Conservation (phyloP, 2,113 vertebrate species). For the Clarias macrocephalus region DNA sequence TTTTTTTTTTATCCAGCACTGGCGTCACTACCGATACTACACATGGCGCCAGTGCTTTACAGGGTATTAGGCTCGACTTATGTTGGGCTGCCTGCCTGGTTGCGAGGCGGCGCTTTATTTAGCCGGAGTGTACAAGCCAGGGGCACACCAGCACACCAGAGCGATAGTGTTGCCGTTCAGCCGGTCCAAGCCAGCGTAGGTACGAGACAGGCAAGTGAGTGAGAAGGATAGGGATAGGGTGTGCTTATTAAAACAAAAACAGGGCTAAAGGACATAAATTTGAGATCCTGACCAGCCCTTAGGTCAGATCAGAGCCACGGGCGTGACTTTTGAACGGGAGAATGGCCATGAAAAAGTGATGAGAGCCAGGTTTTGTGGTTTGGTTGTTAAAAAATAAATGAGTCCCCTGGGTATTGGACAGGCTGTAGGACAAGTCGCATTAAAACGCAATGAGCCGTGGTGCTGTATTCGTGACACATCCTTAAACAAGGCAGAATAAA, state of each 20-base stretch:
- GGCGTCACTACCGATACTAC: slow-evolving; percentile 54
- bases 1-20: slow-evolving; percentile 56
- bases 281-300: neutral
- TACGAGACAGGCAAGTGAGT: slow-evolving; percentile 6
- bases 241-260: slow-evolving; percentile 35
- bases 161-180: slow-evolving; percentile 13
- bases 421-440: slow-evolving; percentile 29
- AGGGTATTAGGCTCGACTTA: neutral
- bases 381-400: slow-evolving; percentile 17
- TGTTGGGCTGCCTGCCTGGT: slow-evolving; percentile 57
- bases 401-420: slow-evolving; percentile 19
- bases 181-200: slow-evolving; percentile 14
- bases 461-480: slow-evolving; percentile 6
- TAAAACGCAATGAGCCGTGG: slow-evolving; percentile 19
- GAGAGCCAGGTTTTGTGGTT: slow-evolving; percentile 19
- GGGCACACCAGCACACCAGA: slow-evolving; percentile 20
- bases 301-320: slow-evolving; percentile 6
- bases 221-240: slow-evolving; percentile 5
- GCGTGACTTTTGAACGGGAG: slow-evolving; percentile 13
- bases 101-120: slow-evolving; percentile 56
- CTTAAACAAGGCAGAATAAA: slow-evolving; percentile 18
- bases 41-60: slow-evolving; percentile 41
- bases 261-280: slow-evolving; percentile 34
- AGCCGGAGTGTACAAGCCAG: slow-evolving; percentile 52
- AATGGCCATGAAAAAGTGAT: slow-evolving; percentile 27